Base-by-base conservation (phyloP, 2,888 invertebrate species). In the Perithous albicinctus region DNA sequence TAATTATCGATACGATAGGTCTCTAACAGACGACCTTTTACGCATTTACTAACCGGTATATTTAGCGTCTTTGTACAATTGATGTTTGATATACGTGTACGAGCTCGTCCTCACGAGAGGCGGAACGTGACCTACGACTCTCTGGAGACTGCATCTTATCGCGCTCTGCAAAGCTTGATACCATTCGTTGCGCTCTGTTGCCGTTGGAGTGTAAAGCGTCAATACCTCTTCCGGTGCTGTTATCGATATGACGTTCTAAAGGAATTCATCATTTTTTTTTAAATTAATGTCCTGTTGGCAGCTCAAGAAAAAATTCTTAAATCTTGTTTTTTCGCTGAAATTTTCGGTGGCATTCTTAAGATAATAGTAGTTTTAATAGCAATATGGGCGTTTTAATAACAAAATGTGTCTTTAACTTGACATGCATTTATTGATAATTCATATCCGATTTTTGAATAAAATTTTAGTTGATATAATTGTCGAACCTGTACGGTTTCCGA, bases 141-240 rank as follows among this genome's bases (percentile, higher is more conserved):
- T 95, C 80, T 95, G 96, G 59, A 98, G 92, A 41, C 94, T 95
- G 15, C 93, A 93, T 90, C 95, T 95, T 83, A 98, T 96, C 2
- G 96, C 95, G 59, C 94, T 94, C 89, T 97, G 97, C 29, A 98
- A 92, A 43, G 95, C 94, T 90, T 96, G 96, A 56, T 96, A 93
- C 97, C 97, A 97, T 86, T 97, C 96, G 2, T 95, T 95, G 91
- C 97, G 97, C 83, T 96, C 96, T 74, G 95, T 95, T 69, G 96
- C 94, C 51, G 95, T 94, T 35, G 93, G 93, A 10, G 97, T 95
- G 15, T 94, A 93, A 20, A 98, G 94, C 51, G 95, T 94, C 80
- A 97, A 93, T 1, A 94, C 94, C 86, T 97, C 97, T 91, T 98
- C 98, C 0, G 98, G 98, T 78, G 96, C 96, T 43, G 95, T 96